These are phyloP conservation scores for Leptinotarsa texana DNA, from an alignment of 1,140 invertebrate species.

Conservation along the genomic window DNA sequence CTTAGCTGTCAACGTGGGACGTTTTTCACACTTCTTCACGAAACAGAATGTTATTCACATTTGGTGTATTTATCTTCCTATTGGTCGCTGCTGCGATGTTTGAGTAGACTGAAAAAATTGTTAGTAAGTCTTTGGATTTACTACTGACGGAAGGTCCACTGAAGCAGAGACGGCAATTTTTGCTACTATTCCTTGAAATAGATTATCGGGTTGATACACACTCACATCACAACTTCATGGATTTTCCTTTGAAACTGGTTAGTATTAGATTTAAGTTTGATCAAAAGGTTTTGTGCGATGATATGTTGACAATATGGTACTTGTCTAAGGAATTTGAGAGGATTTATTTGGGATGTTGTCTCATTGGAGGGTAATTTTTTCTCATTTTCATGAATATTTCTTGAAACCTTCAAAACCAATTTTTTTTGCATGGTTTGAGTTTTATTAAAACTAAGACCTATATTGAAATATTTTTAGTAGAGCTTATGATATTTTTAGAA, in stretches of 20 bases:
- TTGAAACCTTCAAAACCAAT: no score
- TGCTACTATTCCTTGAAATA: conserved; percentile 28
- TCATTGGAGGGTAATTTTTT: no score
- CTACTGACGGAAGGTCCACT: conserved; percentile 18
- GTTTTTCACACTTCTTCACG: conserved; percentile 9
- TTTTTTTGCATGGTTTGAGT: no score
- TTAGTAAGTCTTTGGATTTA: conserved; percentile 8
- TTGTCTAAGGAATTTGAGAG: neutral
- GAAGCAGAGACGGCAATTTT: conserved; percentile 24
- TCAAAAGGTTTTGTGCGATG: neutral
- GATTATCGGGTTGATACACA: conserved; percentile 18
- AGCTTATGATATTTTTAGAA: no score
- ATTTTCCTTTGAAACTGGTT: conserved; percentile 33
- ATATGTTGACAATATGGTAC: neutral
- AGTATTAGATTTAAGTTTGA: conserved; percentile 19
- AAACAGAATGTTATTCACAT: conserved; percentile 17
- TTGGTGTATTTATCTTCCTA: conserved; percentile 20
- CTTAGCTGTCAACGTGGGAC: conserved; percentile 4
- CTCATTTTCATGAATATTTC: no score
- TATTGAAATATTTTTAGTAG: no score
- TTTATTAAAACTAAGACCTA: no score
- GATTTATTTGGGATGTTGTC: no score
- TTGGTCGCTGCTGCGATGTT: conserved; percentile 25
- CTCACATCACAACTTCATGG: conserved; percentile 26
- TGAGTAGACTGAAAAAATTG: conserved; percentile 20